Base-by-base conservation (phyloP, 2,113 vertebrate genomes). In the Lucifuga dentata region DNA sequence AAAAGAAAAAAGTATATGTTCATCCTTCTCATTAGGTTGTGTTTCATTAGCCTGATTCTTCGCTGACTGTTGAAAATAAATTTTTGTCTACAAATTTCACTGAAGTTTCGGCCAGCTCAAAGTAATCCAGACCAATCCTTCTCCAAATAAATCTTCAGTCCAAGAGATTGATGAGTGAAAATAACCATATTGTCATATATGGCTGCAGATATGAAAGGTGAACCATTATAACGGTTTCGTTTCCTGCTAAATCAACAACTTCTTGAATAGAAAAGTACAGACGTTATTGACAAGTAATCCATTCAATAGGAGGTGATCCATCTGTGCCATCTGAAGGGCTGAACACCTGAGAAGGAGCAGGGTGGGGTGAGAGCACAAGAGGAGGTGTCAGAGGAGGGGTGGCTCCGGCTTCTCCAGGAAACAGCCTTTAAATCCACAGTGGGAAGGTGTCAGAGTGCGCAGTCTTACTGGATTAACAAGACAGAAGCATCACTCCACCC, bases 391-490 rank as follows among this genome's bases (percentile, higher is more conserved):
- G 40, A 61, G 76, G 67, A 51, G 86, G 89, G 33, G 87, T 76
- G 58, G 74, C 86, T 16, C 33, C 57, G 4, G 40, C 29, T 20
- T 71, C 40, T 50, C 11, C 63, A 57, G 63, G 79, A 78, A 80
- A 60, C 76, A 29, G 12, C 8, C 16, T 76, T 90, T 86, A 88
- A 87, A 87, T 74, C 40, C 67, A 13, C 13, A 11, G 62, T 43
- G 71, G 67, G 78, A 76, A 71, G 43, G 39, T 23, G 45, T 38
- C 9, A 5, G 15, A 21, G 11, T 19, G 73, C 13, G 50, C 57
- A 60, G 44, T 62, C 21, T 12, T 8, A 73, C 3, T 63, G 58
- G 53, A 71, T 73, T 48, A 45, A 68, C 64, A 16, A 59, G 33
- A 21, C 67, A 43, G 19, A 32, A 63, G 68, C 83, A 86, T 83